Base-by-base conservation (phyloP, 2,888 invertebrate species). In the Elegia similella region DNA sequence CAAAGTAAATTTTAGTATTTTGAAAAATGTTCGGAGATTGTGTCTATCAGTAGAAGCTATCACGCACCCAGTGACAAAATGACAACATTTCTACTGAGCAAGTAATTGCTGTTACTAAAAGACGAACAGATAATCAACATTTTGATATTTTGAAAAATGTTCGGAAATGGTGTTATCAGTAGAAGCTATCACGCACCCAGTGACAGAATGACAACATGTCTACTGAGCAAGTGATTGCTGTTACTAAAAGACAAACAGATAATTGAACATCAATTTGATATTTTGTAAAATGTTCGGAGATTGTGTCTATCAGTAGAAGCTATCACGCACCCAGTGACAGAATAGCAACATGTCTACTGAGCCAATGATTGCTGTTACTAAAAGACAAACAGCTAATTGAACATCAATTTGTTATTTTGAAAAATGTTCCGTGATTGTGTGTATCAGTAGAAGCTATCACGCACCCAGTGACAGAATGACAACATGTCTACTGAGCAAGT, bases 171-270 rank as follows among this genome's bases (percentile, higher is more conserved):
- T 53, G 30, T 5, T 23, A 2, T 13, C 42, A 54, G 44, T 44
- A 29, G 30, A 42, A 58, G 57, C 44, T 46, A 59, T 62, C 56
- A 57, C 52, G 42, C 29, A 62, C 59, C 59, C 59, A 62, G 61
- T 65, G 60, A 67, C 60, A 65, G 52, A 61, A 47, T 55, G 42
- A 12, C 29, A 48, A 65, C 61, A 63, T 67, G 64, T 62, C 62
- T 60, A 57, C 61, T 64, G 58, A 53, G 59, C 52, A 52, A 58
- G 63, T 64, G 42, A 48, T 56, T 59, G n/a, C 32, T 48, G 10
- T 15, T 10, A 32, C 32, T 15, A 8, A 30, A 2, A 29, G 50
- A n/a, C 38, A n/a, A 38, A 10, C n/a, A 12, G 23, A 3, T 23
- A 2, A 23, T 23, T 23, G 23, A 23, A 23, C 2, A 3, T 23